phyloP scores from a whole-genome alignment of 2,797 vertebrate species.

The Darevskia nairensis region DNA sequence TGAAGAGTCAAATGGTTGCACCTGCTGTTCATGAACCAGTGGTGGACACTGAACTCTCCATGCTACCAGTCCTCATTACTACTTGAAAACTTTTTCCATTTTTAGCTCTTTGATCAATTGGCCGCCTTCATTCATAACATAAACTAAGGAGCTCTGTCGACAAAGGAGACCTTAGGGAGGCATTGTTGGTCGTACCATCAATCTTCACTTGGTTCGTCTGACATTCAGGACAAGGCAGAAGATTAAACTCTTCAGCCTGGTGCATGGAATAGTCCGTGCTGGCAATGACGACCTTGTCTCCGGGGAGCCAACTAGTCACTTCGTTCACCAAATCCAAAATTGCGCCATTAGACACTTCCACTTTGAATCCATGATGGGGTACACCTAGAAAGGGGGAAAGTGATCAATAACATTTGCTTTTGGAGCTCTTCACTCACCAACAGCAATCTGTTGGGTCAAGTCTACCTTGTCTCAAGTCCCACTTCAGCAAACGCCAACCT shows the following conservation, averaged over 20 bases:
- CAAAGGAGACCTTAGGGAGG: background rate
- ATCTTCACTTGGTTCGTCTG: conserved; percentile 84
- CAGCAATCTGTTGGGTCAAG: background rate
- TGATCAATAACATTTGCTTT: background rate
- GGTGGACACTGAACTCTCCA: background rate
- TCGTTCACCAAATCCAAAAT: conserved; percentile 84
- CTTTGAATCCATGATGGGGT: conserved; percentile 67
- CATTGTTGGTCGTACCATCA: conserved; percentile 77
- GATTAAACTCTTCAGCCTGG: conserved; percentile 80
- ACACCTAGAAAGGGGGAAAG: conserved; percentile 55
- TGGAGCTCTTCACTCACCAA: background rate
- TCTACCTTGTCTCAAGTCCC: background rate
- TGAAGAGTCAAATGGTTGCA: background rate
- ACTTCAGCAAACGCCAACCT: too few species aligned
- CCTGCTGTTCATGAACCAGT: background rate
- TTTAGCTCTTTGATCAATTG: background rate
- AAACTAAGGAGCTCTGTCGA: too few species aligned
- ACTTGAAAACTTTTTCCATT: background rate
- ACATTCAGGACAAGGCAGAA: conserved; percentile 79
- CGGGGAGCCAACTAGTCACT: conserved; percentile 72
- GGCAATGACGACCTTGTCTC: conserved; percentile 74
- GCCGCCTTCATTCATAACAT: fast-evolving
- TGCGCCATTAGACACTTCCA: conserved; percentile 73
- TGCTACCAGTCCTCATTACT: background rate
- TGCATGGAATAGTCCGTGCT: conserved; percentile 80